Conservation (phyloP, 2,888 invertebrate genomes). For the Quadriops clusia region DNA sequence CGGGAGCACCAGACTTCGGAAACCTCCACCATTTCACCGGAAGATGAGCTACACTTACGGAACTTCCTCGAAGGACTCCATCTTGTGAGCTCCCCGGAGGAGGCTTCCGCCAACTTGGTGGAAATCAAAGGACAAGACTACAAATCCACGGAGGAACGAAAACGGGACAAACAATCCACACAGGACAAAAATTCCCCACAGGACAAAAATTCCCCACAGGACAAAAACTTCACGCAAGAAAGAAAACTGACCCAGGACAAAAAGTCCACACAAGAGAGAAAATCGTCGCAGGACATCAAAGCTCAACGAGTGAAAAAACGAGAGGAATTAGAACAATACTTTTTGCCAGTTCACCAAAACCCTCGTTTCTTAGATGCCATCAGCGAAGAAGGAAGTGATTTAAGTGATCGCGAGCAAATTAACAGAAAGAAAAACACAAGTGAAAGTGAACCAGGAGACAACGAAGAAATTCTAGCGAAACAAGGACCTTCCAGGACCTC, state of each 20-base stretch:
- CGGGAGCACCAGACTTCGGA: conserved; percentile 6
- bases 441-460: too few species aligned
- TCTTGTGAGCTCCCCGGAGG: conserved; percentile 40
- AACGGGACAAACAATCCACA: too few species aligned
- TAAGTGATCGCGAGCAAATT: conserved; percentile 40
- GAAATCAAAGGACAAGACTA: too few species aligned
- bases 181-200: too few species aligned
- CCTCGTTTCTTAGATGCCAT: conserved; percentile 64
- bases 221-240: too few species aligned
- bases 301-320: conserved; percentile 41
- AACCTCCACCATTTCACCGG: conserved; percentile 35
- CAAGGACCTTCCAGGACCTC: too few species aligned
- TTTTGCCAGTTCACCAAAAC: conserved; percentile 45
- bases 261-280: conserved; percentile 16
- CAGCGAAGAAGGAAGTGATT: conserved; percentile 63
- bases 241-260: conserved; percentile 21
- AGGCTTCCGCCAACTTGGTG: conserved; percentile 18
- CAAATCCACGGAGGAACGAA: too few species aligned
- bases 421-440: too few species aligned
- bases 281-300: conserved; percentile 26
- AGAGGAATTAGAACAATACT: conserved; percentile 43
- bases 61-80: conserved; percentile 46
- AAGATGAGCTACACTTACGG: conserved; percentile 45
- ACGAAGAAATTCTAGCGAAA: too few species aligned
- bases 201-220: too few species aligned